Evolutionary conservation across 2,113 vertebrate species (phyloP), one percentile per base, ranked within the genome.

Genomic region (Caracal caracal): DNA sequence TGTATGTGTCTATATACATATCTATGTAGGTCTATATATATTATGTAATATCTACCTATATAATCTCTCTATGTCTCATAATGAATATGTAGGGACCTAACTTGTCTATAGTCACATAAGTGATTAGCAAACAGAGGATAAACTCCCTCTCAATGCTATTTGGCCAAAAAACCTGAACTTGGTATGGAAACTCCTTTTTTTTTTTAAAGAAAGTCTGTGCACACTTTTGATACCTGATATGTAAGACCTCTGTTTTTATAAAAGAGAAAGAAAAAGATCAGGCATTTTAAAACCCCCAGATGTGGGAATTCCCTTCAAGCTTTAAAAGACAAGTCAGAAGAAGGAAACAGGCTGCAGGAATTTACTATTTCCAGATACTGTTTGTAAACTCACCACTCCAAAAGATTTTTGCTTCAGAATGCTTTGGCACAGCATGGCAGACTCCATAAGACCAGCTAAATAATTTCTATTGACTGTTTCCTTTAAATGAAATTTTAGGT

Each of bases 391-490:
- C 35, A 51, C 40, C 40, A 78, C 37, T 97, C 15, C 37, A 43
- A 96, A 47, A 59, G 7, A 65, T 59, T 89, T 97, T 33, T n/a
- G n/a, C 94, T 86, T 80, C 94, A 61, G 91, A 95, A 88, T 93
- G 43, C 9, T 30, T 96, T 95, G 83, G 1, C 43, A 94, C 12
- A 86, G 8, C 88, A 76, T 70, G 59, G 78, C 61, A n/a, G 91
- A 73, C 30, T 68, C 90, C 30, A 79, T 61, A 79, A 95, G 24
- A 68, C 16, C 47, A 70, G 85, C 15, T 75, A 65, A 92, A 79
- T 92, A 94, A 47, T 94, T 96, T 93, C 73, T 68, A 85, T 81
- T 61, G 24, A 93, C 63, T 68, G 5, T 53, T 88, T 63, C 26
- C 33, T 78, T 93, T 75, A 80, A 82, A 88, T 95, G 30, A 93